phyloP scores from a whole-genome alignment of 2,113 vertebrate genomes.

The Chaetops frenatus region DNA sequence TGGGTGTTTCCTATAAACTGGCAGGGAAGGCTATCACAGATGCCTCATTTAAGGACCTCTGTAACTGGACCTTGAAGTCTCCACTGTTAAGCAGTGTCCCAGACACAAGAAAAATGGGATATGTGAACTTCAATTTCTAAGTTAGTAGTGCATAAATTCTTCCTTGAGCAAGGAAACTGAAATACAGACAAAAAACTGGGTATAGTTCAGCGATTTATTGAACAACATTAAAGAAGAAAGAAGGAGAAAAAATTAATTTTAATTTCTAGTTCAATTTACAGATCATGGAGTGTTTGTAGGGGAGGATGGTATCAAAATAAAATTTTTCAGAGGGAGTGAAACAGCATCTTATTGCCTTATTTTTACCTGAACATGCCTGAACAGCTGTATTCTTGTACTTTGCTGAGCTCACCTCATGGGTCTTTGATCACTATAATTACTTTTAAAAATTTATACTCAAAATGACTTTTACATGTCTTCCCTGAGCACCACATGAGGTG shows the following conservation, averaged over 20 bases:
- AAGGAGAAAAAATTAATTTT: background rate
- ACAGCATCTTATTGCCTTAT: background rate
- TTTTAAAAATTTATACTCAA: slow-evolving; percentile 26
- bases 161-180: background rate
- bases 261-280: background rate
- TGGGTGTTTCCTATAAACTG: background rate
- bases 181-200: background rate
- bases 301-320: background rate
- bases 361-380: background rate
- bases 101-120: background rate
- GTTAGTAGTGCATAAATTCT: background rate
- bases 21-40: background rate
- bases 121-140: background rate
- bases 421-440: background rate
- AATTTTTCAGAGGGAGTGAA: background rate
- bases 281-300: background rate
- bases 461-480: slow-evolving; percentile 32
- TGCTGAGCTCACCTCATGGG: background rate
- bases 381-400: background rate
- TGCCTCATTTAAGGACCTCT: background rate
- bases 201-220: background rate
- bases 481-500: background rate
- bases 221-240: background rate
- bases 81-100: background rate
- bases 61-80: background rate